Base-by-base conservation (phyloP, 2,113 vertebrate species). In the Gallinago media region DNA sequence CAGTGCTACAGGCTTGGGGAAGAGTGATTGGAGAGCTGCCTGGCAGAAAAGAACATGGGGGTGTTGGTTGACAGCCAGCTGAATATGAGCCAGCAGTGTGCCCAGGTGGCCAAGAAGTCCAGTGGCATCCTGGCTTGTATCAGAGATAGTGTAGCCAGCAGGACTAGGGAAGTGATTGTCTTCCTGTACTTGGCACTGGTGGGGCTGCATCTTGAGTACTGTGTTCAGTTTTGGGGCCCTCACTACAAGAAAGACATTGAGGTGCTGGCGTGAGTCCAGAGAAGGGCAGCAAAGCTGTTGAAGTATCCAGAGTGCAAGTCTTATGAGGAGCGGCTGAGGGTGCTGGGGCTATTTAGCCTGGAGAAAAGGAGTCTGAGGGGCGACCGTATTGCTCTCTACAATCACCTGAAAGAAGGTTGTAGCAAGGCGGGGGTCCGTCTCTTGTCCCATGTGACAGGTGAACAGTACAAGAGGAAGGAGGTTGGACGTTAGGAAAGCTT, bases 21-120 rank as follows among this genome's bases (percentile, higher is more conserved):
- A 26, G 17, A 47, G 15, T 38, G 22, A 1, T 36, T 77, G 49
- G 5, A 49, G n/a, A 46, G 31, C 42, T 82, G 31, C 16, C 23
- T 0, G 0, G 6, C 0, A 0, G 56, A 50, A 50, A 44, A 67
- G 21, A 22, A 20, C 4, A 6, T 42, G 34, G 8, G 4, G 12
- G 2, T 32, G 14, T 6, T 76, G 20, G 2, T 34, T 0, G 1
- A 12, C 6, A 70, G 50, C 15, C 0, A 0, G 10, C 34, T 85
- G 78, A 15, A 13, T 4, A 15, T 15, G 62, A 56, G 44, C 15
- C 52, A 15, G 16, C 22, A 25, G 4, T 59, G 61, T 74, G 71
- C 49, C 44, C 38, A 74, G n/a, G 31, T 9, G 50, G 49, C 34
- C 66, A 61, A 55, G 55, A 38, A 59, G 20, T 38, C 34, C 72